Conservation (phyloP, 2,797 vertebrate genomes). For the Myotis vivesi region DNA sequence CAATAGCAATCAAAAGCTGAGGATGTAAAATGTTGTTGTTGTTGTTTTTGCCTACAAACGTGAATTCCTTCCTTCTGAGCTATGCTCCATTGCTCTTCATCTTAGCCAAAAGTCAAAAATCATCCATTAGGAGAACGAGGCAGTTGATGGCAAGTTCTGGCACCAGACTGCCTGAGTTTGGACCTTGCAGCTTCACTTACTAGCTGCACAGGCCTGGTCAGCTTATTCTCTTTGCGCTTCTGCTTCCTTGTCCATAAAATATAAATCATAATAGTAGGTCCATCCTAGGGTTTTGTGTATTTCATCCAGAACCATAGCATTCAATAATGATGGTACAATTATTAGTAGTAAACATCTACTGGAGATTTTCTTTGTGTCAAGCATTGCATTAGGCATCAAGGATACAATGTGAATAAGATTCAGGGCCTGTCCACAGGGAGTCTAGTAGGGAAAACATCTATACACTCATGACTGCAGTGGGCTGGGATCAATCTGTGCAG, state of each 20-base stretch:
- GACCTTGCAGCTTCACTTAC: background rate
- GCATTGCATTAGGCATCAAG: background rate
- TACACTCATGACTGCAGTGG: too few species aligned
- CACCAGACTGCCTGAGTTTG: background rate
- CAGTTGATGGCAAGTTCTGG: background rate
- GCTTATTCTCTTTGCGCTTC: background rate
- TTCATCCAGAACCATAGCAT: background rate
- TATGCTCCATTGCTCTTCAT: slow-evolving; percentile 8
- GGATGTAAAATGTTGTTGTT: background rate
- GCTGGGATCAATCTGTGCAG: background rate
- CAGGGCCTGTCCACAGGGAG: background rate
- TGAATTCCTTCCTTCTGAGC: background rate
- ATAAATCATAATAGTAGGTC: background rate
- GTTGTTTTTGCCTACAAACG: background rate
- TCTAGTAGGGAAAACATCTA: background rate
- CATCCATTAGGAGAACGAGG: background rate
- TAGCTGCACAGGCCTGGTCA: background rate
- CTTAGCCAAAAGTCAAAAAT: slow-evolving; percentile 8
- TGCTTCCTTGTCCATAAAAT: background rate
- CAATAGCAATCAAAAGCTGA: background rate
- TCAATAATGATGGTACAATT: background rate
- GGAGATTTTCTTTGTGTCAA: background rate
- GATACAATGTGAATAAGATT: background rate
- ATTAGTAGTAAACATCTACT: background rate
- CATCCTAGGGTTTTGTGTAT: background rate